Evolutionary conservation across 2,888 invertebrate genomes (phyloP).

Genomic region (Nomada lathburiana): DNA sequence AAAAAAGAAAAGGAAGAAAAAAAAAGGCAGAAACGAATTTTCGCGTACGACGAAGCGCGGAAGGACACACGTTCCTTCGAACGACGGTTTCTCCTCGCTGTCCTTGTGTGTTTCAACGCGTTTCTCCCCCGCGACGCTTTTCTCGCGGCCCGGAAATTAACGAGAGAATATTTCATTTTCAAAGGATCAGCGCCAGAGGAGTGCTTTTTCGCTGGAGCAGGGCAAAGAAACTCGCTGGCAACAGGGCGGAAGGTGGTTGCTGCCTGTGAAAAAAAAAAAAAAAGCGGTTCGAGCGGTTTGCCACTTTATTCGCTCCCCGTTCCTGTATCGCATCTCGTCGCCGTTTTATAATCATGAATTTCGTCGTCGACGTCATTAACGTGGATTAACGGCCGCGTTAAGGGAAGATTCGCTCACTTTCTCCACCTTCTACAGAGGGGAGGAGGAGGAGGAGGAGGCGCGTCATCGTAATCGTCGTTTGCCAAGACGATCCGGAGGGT

Average conservation of each 20-base stretch:
- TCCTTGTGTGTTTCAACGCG: conserved; percentile 64
- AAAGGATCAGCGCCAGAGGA: conserved; percentile 59
- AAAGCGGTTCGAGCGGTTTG: conserved; percentile 59
- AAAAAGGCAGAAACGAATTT: conserved; percentile 61
- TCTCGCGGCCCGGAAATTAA: conserved; percentile 67
- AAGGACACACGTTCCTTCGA: conserved; percentile 34
- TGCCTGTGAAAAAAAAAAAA: conserved; percentile 36
- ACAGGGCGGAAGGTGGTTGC: conserved; percentile 1
- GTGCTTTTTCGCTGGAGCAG: conserved; percentile 28
- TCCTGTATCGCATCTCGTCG: conserved; percentile 32
- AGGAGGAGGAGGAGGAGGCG: background rate
- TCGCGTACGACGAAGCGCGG: conserved; percentile 64
- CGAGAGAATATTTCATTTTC: conserved; percentile 72
- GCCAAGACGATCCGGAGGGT: conserved; percentile 43
- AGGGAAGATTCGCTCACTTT: conserved; percentile 40
- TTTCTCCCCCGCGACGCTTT: conserved; percentile 67
- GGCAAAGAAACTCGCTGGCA: conserved; percentile 36
- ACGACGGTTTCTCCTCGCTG: background rate
- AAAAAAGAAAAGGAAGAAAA: conserved; percentile 15
- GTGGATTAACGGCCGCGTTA: conserved; percentile 60
- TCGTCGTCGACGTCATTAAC: conserved; percentile 68
- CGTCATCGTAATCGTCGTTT: conserved; percentile 54
- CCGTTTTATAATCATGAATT: conserved; percentile 70
- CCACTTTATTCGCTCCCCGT: conserved; percentile 62
- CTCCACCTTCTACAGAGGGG: background rate